Conservation (phyloP, 2,113 vertebrate genomes). For the Poeciliopsis prolifica region DNA sequence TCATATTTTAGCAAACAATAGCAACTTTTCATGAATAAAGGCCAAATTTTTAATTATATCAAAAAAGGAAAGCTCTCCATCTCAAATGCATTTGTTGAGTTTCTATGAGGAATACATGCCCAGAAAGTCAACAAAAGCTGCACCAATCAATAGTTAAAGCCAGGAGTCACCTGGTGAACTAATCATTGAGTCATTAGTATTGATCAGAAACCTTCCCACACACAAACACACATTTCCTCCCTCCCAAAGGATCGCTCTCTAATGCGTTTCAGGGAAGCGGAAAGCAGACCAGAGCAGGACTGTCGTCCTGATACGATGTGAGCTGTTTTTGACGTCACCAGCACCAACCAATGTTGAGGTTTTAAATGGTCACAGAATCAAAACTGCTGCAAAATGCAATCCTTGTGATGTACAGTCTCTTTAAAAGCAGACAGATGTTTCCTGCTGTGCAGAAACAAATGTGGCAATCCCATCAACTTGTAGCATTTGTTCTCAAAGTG, state of each 20-base stretch:
- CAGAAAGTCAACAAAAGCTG: neutral
- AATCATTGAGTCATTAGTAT: conserved; percentile 58
- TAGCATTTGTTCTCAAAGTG: too few species aligned
- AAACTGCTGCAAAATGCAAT: too few species aligned
- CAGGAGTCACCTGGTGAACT: conserved; percentile 35
- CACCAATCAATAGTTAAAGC: conserved; percentile 31
- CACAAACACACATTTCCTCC: conserved; percentile 9
- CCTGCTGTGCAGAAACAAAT: too few species aligned
- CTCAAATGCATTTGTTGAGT: neutral
- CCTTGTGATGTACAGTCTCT: too few species aligned
- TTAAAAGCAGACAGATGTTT: too few species aligned
- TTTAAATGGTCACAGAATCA: too few species aligned
- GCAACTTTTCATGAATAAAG: neutral
- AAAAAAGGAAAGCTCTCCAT: neutral
- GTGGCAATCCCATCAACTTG: too few species aligned
- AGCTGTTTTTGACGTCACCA: neutral
- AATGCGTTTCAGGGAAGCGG: neutral
- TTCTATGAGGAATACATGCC: neutral
- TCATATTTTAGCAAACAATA: neutral
- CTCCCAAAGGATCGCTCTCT: conserved; percentile 15
- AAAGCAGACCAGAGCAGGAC: neutral
- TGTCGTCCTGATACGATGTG: neutral
- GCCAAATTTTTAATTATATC: neutral
- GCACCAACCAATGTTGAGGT: too few species aligned
- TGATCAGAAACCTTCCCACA: conserved; percentile 38